Evolutionary conservation across 2,888 invertebrate genomes (phyloP).

Genomic region (Morpho deidamia): DNA sequence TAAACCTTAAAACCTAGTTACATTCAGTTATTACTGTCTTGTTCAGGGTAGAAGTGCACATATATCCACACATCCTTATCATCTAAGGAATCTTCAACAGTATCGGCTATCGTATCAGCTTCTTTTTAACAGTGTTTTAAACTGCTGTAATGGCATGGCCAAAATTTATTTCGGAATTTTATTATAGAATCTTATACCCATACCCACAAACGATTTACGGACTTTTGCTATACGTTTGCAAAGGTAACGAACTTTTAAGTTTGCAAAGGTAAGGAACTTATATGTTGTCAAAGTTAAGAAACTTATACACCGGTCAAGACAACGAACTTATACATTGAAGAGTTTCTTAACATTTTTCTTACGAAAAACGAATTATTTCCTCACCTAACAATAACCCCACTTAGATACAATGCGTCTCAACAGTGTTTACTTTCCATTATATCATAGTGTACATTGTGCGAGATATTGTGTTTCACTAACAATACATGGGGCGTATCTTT

Average conservation of each 20-base stretch:
- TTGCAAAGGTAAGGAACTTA: neutral
- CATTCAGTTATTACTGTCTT: no score
- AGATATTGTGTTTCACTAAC: slow-evolving; percentile 9
- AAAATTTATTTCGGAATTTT: neutral
- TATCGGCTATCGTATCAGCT: no score
- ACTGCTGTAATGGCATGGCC: no score
- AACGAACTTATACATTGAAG: no score
- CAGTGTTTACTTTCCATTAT: slow-evolving; percentile 15
- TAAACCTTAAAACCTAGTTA: no score
- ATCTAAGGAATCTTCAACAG: no score
- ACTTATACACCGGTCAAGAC: no score
- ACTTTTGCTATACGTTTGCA: neutral
- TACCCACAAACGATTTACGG: neutral
- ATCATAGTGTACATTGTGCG: slow-evolving; percentile 9
- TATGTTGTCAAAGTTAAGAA: no score
- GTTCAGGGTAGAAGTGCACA: no score
- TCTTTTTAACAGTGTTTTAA: no score
- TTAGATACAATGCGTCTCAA: slow-evolving; percentile 1
- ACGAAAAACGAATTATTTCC: slow-evolving; percentile 1
- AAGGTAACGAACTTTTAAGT: neutral
- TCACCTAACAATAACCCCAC: slow-evolving; percentile 2
- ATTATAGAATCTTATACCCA: no score
- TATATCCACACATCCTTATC: no score
- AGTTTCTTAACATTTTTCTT: neutral
- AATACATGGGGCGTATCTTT: slow-evolving; percentile 13